Evolutionary conservation across 2,797 vertebrate genomes (phyloP).

Genomic region (Odontamblyopus lacepedii): DNA sequence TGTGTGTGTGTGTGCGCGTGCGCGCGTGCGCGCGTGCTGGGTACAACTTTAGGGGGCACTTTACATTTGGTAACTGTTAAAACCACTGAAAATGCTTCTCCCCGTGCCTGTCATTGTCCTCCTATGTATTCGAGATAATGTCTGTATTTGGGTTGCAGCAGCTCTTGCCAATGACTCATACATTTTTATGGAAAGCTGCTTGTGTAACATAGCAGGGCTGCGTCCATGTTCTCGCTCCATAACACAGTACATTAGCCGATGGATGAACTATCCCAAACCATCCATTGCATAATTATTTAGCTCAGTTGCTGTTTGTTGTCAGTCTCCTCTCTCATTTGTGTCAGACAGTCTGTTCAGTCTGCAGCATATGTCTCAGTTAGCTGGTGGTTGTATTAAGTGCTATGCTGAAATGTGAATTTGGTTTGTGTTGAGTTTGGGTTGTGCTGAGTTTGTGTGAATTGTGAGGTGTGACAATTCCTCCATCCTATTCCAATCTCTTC

Average conservation of each 20-base stretch:
- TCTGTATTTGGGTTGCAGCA: conserved; percentile 24
- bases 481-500: background rate
- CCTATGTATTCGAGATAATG: conserved; percentile 1
- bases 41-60: background rate
- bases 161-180: conserved; percentile 47
- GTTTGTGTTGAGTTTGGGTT: background rate
- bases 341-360: conserved; percentile 28
- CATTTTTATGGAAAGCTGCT: conserved; percentile 39
- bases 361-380: conserved; percentile 26
- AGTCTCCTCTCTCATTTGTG: background rate
- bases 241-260: conserved; percentile 40
- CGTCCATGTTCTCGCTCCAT: conserved; percentile 28
- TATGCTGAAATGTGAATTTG: background rate
- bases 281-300: conserved; percentile 24
- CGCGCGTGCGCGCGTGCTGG: too few relatives aligned
- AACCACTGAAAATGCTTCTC: conserved; percentile 22
- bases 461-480: background rate
- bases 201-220: conserved; percentile 30
- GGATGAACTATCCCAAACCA: conserved; percentile 37
- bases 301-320: conserved; percentile 9
- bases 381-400: conserved; percentile 9
- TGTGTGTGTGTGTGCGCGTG: too few relatives aligned
- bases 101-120: conserved; percentile 16
- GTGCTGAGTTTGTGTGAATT: too few relatives aligned
- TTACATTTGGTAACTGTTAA: conserved; percentile 1